These are phyloP conservation scores for Diplazon laetatorius DNA, from an alignment of 2,888 invertebrate genomes.

Conservation along the genomic window DNA sequence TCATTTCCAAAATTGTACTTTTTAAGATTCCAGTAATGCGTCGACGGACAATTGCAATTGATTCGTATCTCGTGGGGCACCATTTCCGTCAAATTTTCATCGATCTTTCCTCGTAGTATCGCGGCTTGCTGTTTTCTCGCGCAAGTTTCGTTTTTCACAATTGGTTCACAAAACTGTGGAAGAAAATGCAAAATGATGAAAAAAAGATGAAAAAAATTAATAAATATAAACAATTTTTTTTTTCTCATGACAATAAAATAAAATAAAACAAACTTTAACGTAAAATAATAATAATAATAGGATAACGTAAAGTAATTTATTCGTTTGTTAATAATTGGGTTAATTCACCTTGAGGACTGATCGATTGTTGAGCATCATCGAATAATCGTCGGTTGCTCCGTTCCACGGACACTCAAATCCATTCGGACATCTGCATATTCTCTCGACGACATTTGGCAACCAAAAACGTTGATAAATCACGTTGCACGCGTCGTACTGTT, in stretches of 20 bases:
- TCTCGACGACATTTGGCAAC: constrained; percentile 85
- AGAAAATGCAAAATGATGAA: neutral
- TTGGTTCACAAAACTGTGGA: constrained; percentile 84
- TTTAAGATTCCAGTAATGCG: constrained; percentile 84
- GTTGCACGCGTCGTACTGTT: constrained; percentile 83
- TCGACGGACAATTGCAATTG: constrained; percentile 83
- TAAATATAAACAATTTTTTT: no score
- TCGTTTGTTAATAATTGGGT: no score
- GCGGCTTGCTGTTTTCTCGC: constrained; percentile 80
- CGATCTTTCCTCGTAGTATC: constrained; percentile 81
- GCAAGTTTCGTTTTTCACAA: constrained; percentile 82
- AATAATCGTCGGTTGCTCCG: constrained; percentile 79
- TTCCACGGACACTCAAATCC: constrained; percentile 84
- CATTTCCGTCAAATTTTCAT: constrained; percentile 79
- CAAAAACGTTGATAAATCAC: constrained; percentile 85
- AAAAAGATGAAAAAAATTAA: constrained; percentile 49
- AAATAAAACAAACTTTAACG: no score
- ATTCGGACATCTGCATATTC: constrained; percentile 86
- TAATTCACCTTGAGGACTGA: constrained; percentile 87
- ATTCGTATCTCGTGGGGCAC: constrained; percentile 83
- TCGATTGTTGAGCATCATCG: constrained; percentile 85
- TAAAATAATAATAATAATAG: no score
- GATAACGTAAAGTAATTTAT: no score
- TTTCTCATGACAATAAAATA: no score
- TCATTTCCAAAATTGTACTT: constrained; percentile 74